Evolutionary conservation across 2,113 vertebrate species (phyloP).

Genomic region (Nothobranchius kuhntae): DNA sequence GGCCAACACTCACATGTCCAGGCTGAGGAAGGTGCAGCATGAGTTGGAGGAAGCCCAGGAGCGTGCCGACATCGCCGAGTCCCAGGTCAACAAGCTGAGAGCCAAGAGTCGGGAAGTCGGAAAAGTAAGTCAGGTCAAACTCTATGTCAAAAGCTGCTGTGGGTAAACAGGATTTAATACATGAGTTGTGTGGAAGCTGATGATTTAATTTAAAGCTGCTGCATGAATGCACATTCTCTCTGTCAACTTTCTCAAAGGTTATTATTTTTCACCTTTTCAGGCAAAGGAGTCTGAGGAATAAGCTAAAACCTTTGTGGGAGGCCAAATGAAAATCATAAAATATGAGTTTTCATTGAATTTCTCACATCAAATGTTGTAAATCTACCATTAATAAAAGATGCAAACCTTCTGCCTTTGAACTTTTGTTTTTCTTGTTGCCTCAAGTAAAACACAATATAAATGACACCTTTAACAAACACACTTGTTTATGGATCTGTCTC

Average conservation of each 20-base stretch:
- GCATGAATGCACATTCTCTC: background rate
- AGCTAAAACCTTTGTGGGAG: slow-evolving; percentile 22
- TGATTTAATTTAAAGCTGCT: background rate
- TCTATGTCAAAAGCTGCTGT: background rate
- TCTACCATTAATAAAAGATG: slow-evolving; percentile 37
- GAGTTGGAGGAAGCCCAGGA: slow-evolving; percentile 86
- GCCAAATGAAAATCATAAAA: slow-evolving; percentile 67
- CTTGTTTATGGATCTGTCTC: too few species aligned
- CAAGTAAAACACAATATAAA: background rate
- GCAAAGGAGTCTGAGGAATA: slow-evolving; percentile 71
- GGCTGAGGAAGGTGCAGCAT: slow-evolving; percentile 83
- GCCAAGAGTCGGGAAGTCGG: slow-evolving; percentile 72
- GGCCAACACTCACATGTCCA: slow-evolving; percentile 72
- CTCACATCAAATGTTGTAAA: slow-evolving; percentile 33
- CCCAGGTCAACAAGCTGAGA: slow-evolving; percentile 85
- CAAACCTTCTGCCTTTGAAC: slow-evolving; percentile 5
- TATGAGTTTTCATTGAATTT: slow-evolving; percentile 62
- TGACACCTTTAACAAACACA: too few species aligned
- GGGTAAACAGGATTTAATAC: too few species aligned
- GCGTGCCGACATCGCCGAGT: slow-evolving; percentile 83
- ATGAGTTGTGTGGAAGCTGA: too few species aligned
- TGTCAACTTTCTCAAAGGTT: too few species aligned
- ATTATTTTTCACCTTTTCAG: slow-evolving; percentile 48
- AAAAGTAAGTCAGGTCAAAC: slow-evolving; percentile 60
- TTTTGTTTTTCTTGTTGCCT: slow-evolving; percentile 1